Evolutionary conservation across 2,113 vertebrate genomes (phyloP), one percentile per base, ranked within the genome.

Genomic region (Datnioides undecimradiatus): DNA sequence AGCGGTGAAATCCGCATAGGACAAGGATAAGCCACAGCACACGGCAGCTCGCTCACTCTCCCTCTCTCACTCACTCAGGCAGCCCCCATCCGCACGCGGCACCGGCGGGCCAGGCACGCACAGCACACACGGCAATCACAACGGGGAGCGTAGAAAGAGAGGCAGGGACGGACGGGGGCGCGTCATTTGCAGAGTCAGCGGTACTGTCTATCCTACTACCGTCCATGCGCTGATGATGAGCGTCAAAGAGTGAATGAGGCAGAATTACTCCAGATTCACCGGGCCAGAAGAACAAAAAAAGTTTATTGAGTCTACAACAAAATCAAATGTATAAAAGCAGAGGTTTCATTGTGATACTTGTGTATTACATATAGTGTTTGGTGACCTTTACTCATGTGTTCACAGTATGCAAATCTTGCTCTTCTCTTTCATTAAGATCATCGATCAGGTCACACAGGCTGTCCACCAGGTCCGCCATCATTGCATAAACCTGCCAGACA

Each of bases 1-100:
- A 38, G 67, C 38, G 81, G 57, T 87, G 79, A 92, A 86, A 92
- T 92, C 89, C 92, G 92, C 89, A 92, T 89, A 90, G 87, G 83
- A 91, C 81, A 48, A 58, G 74, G 79, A 85, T 85, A 76, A 83
- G 58, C 77, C 52, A 17, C 48, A 48, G 84, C 75, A 65, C 79
- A 76, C 70, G 72, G 67, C 51, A 31, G 52, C 84, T 74, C 83
- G 25, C 84, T 84, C 89, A 27, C 85, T 80, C 80, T 80, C 80
- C 34, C 87, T 76, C 80, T 64, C 79, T 76, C 89, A 34, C 88
- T 36, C 69, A 40, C 31, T 9, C 75, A 27, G 59, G 46, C 75
- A 68, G 65, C 81, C 21, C 25, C 19, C 68, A 48, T 74, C 55
- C 79, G 80, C 76, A 80, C 82, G n/a, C n/a, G n/a, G n/a, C n/a